Evolutionary conservation across 2,888 invertebrate species (phyloP), one percentile per base, ranked within the genome.

Genomic region (Heteromyza rotundicornis): DNA sequence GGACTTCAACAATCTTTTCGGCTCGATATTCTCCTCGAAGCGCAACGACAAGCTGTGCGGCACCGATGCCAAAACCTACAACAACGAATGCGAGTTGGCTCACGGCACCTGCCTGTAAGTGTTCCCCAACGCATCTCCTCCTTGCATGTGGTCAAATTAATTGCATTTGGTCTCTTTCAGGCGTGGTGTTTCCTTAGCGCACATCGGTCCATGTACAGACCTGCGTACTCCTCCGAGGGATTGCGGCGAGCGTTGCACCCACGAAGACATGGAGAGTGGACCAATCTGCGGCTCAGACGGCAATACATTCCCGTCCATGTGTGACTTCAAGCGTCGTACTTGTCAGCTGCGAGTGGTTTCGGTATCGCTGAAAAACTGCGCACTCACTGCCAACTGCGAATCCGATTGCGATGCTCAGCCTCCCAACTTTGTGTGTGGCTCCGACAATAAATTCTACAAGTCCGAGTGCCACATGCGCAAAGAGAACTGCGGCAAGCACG

Each of bases 401-500:
- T 83, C 85, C 5, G 85, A 87, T 70, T 84, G 84, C 62, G 82
- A 81, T 73, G 77, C 76, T 7, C 89, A 90, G 76, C 86, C 87
- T 57, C 89, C 89, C 66, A 84, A 87, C 68, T 94, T 93, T 78
- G 92, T 95, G 56, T 95, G 95, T 80, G 94, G 93, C 35, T 94
- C 94, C 8, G 95, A 95, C 82, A 94, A 93, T 82, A 89, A 93
- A 78, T 92, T 95, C 80, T 95, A 95, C 83, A 89, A 90, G 75
- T 94, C 92, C 81, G 92, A 94, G 84, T 95, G 95, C 77, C 89
- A 94, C 79, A 95, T 95, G 95, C 92, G 92, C 82, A 89, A 91
- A 79, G 91, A 91, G 78, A 95, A 95, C 79, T 95, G 95, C 84
- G 95, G 94, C 47, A 94, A 94, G 83, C 95, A 95, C 85, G 90